Conservation (phyloP, 2,113 vertebrate genomes). For the human (Homo sapiens) region DNA sequence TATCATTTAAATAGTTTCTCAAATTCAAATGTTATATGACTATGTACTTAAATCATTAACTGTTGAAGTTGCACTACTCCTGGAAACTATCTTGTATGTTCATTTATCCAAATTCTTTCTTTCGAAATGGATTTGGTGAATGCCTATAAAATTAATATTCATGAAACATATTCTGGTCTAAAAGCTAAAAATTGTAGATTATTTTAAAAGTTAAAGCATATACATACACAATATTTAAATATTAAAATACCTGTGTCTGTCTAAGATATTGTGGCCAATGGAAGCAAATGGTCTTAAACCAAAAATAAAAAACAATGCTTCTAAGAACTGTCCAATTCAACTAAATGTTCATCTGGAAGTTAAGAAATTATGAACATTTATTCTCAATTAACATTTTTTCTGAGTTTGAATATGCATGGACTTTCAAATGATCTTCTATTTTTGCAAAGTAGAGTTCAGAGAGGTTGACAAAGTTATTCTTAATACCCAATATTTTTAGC, state of each 20-base stretch:
- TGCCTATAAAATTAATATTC: slow-evolving; percentile 39
- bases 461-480: slow-evolving; percentile 20
- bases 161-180: neutral
- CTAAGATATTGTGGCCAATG: neutral
- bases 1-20: neutral
- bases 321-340: neutral
- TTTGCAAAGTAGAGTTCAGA: slow-evolving; percentile 15
- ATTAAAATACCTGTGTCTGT: neutral
- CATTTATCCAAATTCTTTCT: neutral
- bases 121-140: neutral
- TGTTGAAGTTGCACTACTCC: neutral
- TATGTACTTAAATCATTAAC: neutral
- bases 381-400: slow-evolving; percentile 7
- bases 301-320: neutral
- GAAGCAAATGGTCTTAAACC: neutral
- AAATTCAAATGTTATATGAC: neutral
- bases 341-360: neutral
- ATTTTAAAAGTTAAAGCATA: neutral
- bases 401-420: slow-evolving; percentile 29
- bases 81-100: neutral
- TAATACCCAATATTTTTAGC: slow-evolving; percentile 10
- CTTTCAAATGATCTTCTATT: slow-evolving; percentile 25
- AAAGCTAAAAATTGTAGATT: slow-evolving; percentile 16
- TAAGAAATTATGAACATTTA: neutral
- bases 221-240: neutral